These are phyloP conservation scores for Acrobasis suavella DNA, from an alignment of 2,888 invertebrate species.

Conservation along the genomic window DNA sequence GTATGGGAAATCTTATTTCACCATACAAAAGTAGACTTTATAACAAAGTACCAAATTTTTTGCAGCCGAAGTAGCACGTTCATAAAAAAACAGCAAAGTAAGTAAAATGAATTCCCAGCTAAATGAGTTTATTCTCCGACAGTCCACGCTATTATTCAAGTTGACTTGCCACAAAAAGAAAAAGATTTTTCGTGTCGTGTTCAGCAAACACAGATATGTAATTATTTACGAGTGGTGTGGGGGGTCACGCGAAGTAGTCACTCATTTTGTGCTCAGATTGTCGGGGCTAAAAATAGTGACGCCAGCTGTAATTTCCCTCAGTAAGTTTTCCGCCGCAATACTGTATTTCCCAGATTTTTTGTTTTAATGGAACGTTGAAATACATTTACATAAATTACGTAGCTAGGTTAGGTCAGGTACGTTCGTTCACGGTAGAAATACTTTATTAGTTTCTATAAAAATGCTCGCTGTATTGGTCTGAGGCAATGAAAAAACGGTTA, in stretches of 20 bases:
- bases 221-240: conserved; percentile 20
- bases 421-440: not conserved
- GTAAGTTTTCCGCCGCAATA: not conserved
- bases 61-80: no score
- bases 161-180: not conserved
- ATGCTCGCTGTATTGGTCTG: no score
- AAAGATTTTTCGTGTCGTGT: conserved; percentile 17
- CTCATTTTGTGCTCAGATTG: conserved; percentile 19
- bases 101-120: not conserved
- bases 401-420: conserved; percentile 1
- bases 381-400: conserved; percentile 12
- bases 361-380: conserved; percentile 4
- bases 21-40: no score
- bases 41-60: no score
- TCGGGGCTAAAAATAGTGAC: conserved; percentile 12
- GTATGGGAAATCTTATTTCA: no score
- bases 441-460: not conserved
- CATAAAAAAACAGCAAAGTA: not conserved
- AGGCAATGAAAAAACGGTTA: no score
- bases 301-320: conserved; percentile 7
- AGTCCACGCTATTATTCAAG: conserved; percentile 6
- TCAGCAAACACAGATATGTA: conserved; percentile 19
- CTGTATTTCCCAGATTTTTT: conserved; percentile 9
- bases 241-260: conserved; percentile 20
- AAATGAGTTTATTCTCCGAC: not conserved